Evolutionary conservation across 2,113 vertebrate genomes (phyloP).

Genomic region (Ceratotherium simum): DNA sequence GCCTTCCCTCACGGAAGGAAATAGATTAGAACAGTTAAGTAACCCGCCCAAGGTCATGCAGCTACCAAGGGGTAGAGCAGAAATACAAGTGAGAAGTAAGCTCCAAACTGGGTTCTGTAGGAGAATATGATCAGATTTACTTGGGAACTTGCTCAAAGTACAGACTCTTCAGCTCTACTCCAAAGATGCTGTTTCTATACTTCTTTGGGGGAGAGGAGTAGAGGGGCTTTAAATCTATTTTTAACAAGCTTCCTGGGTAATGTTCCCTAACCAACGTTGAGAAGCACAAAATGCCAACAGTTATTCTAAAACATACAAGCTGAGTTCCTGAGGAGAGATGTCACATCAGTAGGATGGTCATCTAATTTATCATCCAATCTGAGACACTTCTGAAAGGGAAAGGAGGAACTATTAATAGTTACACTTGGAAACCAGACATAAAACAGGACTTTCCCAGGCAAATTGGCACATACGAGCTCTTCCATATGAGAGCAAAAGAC

Average conservation of each 20-base stretch:
- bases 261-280: not conserved
- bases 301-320: constrained; percentile 1
- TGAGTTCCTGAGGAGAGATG: not conserved
- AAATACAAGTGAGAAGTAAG: not conserved
- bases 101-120: not conserved
- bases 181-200: not conserved
- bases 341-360: constrained; percentile 12
- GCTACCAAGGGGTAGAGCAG: not conserved
- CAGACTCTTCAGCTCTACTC: not conserved
- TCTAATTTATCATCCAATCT: not conserved
- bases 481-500: not conserved
- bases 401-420: constrained; percentile 30
- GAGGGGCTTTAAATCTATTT: constrained; percentile 17
- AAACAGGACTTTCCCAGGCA: constrained; percentile 36
- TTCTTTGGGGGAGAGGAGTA: not conserved
- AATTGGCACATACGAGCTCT: not conserved
- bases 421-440: not conserved
- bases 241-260: not conserved
- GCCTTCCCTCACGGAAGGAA: not conserved
- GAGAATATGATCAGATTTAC: not conserved
- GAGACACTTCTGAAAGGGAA: not conserved
- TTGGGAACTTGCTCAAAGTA: not conserved
- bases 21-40: not conserved
- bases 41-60: not conserved
- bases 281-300: not conserved